A percentile compares a stretch with the other conserved stretches of the same genome.
Evolutionary conservation across 2,797 vertebrate species (phyloP).

Genomic region (Coranthus polyacanthus): DNA sequence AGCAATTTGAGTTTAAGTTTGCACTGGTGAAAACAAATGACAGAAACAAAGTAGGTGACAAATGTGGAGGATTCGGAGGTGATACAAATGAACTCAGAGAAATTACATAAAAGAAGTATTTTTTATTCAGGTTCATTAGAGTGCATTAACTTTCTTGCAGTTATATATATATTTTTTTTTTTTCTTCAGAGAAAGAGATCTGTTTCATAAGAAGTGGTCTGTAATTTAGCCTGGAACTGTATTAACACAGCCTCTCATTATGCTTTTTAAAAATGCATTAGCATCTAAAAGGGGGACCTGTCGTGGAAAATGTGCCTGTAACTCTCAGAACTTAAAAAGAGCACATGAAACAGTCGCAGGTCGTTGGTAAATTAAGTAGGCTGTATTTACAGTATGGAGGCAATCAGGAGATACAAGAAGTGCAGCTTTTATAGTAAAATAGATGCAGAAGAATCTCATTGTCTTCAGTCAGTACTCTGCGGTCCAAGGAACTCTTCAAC

Average conservation of each 20-base stretch:
- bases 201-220: constrained; percentile 25
- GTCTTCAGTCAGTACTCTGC: no score
- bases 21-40: constrained; percentile 1
- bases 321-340: background rate
- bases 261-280: constrained; percentile 19
- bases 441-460: no score
- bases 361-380: background rate
- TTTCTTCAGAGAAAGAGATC: constrained; percentile 12
- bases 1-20: background rate
- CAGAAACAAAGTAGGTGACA: constrained; percentile 9
- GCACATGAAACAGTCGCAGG: background rate
- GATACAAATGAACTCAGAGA: constrained; percentile 16
- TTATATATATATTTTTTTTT: constrained; percentile 2
- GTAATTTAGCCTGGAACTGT: constrained; percentile 23
- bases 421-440: no score
- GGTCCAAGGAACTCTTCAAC: no score
- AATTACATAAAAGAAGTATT: background rate
- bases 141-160: constrained; percentile 21
- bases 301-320: background rate
- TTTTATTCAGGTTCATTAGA: constrained; percentile 12
- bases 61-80: background rate
- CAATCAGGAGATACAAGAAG: no score
- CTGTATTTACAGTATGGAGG: no score
- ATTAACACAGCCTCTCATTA: constrained; percentile 14
- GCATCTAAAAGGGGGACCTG: constrained; percentile 7